These are phyloP conservation scores for Tokudaia tokunoshimensis DNA, from an alignment of 2,797 vertebrate species.

Conservation along the genomic window DNA sequence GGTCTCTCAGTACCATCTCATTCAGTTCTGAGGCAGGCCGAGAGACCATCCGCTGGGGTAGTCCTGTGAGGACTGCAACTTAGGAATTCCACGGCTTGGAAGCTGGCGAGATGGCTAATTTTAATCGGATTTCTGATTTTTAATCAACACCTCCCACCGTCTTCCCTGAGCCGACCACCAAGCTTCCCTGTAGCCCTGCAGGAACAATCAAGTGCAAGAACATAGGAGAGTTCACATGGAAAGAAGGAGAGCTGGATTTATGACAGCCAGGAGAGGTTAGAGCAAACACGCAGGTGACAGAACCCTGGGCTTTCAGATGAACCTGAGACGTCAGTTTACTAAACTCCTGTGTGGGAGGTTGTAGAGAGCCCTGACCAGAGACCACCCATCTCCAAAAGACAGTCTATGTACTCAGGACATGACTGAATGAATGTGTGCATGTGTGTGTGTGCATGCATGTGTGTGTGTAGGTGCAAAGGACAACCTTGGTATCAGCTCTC, in stretches of 20 bases:
- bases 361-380: conserved; percentile 52
- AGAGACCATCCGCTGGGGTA: neutral
- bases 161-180: neutral
- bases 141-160: neutral
- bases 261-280: neutral
- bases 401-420: neutral
- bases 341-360: conserved; percentile 71
- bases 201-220: neutral
- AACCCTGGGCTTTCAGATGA: conserved; percentile 18
- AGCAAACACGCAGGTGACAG: neutral
- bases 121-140: neutral
- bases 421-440: neutral
- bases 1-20: neutral
- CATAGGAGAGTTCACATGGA: neutral
- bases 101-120: neutral
- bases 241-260: neutral
- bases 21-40: neutral
- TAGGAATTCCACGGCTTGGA: neutral
- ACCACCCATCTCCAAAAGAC: neutral
- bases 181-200: neutral
- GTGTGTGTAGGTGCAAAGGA: neutral
- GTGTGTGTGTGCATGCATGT: neutral
- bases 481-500: neutral
- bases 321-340: neutral
- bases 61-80: neutral